Evolutionary conservation across 2,113 vertebrate species (phyloP), one percentile per base, ranked within the genome.

Genomic region (Monopterus albus): DNA sequence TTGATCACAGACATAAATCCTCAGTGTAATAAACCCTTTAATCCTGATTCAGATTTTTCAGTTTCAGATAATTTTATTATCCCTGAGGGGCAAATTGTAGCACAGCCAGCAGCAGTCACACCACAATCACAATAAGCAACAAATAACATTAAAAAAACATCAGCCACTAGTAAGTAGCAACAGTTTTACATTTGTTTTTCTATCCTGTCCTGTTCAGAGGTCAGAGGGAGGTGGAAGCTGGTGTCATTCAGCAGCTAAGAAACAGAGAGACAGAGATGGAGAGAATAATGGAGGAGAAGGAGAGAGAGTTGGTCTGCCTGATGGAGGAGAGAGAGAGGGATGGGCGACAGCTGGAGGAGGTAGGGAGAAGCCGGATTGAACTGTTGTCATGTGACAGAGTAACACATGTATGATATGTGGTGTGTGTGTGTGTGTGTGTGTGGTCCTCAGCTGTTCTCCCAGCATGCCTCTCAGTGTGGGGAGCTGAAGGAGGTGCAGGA

Each of bases 281-380:
- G 52, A 69, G 46, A 29, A 65, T 86, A 0, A 64, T 94, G 71
- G 86, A 86, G 72, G 85, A 89, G 60, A 85, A 61, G n/a, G 70
- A 86, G 47, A 86, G 51, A 12, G 29, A 46, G 6, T 1, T 70
- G 46, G 33, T 17, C 12, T 40, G 42, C 5, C 59, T 88, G 33
- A 29, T 25, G 39, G 87, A 91, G 71, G 86, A 89, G 52, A 81
- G 52, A 47, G 57, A 63, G 26, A 71, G 20, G 15, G 78, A 90
- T 78, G 73, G 62, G 38, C 81, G 82, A 58, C 89, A 87, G 46
- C 64, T 94, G 72, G 62, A 2, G 1, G 86, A 96, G 93, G 95
- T 96, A 35, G 87, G 84, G 58, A 57, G 76, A n/a, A 72, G 49
- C 52, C 47, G 26, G 20, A 23, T 23, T 38, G 12, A 36, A 4